phyloP scores from a whole-genome alignment of 1,140 invertebrate genomes.

The Hermetia illucens region DNA sequence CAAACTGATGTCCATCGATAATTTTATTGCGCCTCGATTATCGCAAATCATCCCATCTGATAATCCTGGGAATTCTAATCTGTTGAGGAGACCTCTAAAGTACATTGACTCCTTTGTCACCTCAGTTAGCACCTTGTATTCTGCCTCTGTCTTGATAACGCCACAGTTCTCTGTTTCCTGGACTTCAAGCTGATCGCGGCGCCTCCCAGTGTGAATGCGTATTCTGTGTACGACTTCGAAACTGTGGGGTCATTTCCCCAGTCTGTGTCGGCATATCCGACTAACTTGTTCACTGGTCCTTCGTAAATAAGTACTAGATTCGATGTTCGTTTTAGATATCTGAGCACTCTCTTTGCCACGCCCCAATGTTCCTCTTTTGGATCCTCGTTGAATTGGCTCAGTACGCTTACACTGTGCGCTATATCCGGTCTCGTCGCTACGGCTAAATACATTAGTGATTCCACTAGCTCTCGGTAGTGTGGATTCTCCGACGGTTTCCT shows the following conservation, averaged over 20 bases:
- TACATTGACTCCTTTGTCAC: constrained; percentile 10
- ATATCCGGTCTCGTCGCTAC: constrained; percentile 29
- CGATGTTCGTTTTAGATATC: constrained; percentile 18
- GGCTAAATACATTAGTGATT: constrained; percentile 25
- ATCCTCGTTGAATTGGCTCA: constrained; percentile 15
- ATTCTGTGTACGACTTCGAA: constrained; percentile 12
- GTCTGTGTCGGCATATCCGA: constrained; percentile 12
- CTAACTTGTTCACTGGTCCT: too few relatives aligned
- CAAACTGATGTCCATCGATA: too few relatives aligned
- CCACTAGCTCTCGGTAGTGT: constrained; percentile 21
- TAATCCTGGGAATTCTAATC: too few relatives aligned
- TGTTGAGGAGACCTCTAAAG: too few relatives aligned
- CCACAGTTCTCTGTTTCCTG: constrained; percentile 10
- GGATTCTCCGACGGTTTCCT: too few relatives aligned
- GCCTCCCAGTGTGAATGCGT: constrained; percentile 9
- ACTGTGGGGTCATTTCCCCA: constrained; percentile 10
- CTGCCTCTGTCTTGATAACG: constrained; percentile 14
- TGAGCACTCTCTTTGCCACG: constrained; percentile 19
- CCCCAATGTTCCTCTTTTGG: constrained; percentile 16
- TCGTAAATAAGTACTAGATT: too few relatives aligned
- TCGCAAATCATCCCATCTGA: too few relatives aligned
- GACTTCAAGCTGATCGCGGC: constrained; percentile 9
- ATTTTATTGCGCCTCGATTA: too few relatives aligned
- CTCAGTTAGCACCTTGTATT: constrained; percentile 9
- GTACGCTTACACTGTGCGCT: constrained; percentile 17